These are phyloP conservation scores for Celastrina argiolus DNA, from an alignment of 2,888 invertebrate genomes.

Conservation along the genomic window DNA sequence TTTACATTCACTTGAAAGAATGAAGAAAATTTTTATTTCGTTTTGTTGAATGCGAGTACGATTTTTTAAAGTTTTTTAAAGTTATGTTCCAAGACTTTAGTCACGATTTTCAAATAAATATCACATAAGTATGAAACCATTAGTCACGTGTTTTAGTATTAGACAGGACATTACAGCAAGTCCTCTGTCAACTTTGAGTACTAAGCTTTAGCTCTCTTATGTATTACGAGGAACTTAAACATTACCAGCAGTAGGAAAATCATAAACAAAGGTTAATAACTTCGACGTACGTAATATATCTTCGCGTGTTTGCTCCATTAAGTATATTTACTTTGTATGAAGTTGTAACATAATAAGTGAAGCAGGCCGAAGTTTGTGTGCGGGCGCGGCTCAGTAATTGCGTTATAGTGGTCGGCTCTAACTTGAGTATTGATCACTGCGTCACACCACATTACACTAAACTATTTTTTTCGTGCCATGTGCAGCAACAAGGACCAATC, in stretches of 20 bases:
- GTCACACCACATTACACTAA: constrained; percentile 46
- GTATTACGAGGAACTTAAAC: background rate
- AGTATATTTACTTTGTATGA: constrained; percentile 22
- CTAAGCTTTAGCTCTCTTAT: background rate
- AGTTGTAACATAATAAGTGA: constrained; percentile 25
- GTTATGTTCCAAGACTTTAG: too few species aligned
- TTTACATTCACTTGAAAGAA: background rate
- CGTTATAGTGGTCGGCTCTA: constrained; percentile 55
- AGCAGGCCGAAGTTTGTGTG: constrained; percentile 20
- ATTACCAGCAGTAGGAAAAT: background rate
- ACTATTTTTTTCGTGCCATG: too few species aligned
- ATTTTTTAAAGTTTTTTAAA: too few species aligned
- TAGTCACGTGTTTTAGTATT: too few species aligned
- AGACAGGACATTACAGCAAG: too few species aligned
- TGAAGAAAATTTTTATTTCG: background rate
- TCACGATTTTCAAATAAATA: too few species aligned
- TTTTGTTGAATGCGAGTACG: background rate
- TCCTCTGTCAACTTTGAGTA: too few species aligned
- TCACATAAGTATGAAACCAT: too few species aligned
- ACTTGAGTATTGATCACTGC: constrained; percentile 61
- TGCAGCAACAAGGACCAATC: too few species aligned
- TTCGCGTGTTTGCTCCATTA: constrained; percentile 19
- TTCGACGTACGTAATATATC: constrained; percentile 17
- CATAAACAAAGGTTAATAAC: constrained; percentile 17
- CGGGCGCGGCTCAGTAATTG: constrained; percentile 57